Evolutionary conservation across 1,140 invertebrate genomes (phyloP), one percentile per base, ranked within the genome.

Genomic region (Lysiphlebus fabarum): DNA sequence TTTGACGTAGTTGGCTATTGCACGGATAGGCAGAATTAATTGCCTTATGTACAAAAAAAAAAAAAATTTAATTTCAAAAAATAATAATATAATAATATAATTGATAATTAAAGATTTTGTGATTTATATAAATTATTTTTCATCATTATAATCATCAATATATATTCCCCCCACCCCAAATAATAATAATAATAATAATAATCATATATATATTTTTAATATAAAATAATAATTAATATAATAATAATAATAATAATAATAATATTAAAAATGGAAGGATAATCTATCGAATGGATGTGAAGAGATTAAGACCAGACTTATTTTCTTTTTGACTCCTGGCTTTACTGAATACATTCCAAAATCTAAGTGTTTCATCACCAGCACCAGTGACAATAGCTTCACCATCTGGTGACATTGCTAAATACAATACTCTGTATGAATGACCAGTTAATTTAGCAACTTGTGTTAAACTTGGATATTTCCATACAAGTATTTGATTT

Each of bases 261-360:
- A 40, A 6, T 42, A 6, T 7, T 26, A 26, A 26, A 26, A 26
- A 26, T 26, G 17, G 17, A 26, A 26, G 17, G 37, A 37, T 47
- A 40, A n/a, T 78, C 74, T 80, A 86, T 68, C 90, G 86, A 70
- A 96, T 91, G 53, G 91, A 90, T 4, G 93, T 93, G 77, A 96
- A 97, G n/a, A 98, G 81, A 82, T 96, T 97, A 62, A 98, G 82
- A n/a, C 96, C 93, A 41, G 94, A 96, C 75, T 96, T 95, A 59
- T 93, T 95, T 77, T 97, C 95, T 80, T 94, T 92, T 74, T 95
- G 92, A 58, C 93, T 96, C 48, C 94, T 84, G 11, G 94, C 94
- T 83, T 99, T 99, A 64, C 92, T 96, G 76, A 99, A 99, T 0
- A 99, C 95, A 83, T 99, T 99, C 97, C 97, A 99, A 79, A 99